These are phyloP conservation scores for Drosophila dives DNA, from an alignment of 2,888 invertebrate genomes.

Conservation along the genomic window DNA sequence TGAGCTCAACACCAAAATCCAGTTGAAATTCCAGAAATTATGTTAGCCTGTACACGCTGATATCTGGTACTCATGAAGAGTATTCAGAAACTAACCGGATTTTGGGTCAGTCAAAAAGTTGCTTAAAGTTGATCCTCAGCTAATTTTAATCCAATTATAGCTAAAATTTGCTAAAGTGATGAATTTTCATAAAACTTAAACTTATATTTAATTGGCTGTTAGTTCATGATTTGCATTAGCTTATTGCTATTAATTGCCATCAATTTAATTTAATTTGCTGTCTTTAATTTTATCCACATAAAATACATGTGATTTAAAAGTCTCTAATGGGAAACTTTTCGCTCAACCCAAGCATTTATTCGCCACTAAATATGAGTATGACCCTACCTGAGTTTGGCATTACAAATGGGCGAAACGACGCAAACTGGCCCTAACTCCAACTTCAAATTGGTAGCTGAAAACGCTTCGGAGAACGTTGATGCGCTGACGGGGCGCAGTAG, in stretches of 20 bases:
- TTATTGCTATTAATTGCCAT: background rate
- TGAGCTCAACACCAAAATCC: constrained; percentile 42
- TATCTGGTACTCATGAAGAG: constrained; percentile 12
- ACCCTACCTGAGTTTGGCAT: constrained; percentile 35
- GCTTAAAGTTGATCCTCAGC: background rate
- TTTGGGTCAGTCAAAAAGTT: constrained; percentile 22
- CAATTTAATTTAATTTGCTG: background rate
- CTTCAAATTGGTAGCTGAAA: constrained; percentile 38
- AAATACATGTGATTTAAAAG: background rate
- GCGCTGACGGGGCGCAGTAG: constrained; percentile 28
- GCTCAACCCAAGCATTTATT: constrained; percentile 27
- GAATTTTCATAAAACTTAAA: too few relatives aligned
- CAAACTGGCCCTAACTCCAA: constrained; percentile 53
- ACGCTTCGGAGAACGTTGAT: constrained; percentile 21
- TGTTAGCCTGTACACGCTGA: constrained; percentile 35
- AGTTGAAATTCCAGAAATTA: constrained; percentile 67
- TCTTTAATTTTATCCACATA: background rate
- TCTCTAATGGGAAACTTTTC: constrained; percentile 14
- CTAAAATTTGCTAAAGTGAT: background rate
- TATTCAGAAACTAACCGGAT: constrained; percentile 14
- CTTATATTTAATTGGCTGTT: too few relatives aligned
- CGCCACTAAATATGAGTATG: constrained; percentile 31
- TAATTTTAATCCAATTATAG: background rate
- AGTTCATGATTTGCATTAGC: too few relatives aligned
- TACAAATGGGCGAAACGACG: constrained; percentile 37